Conservation (phyloP, 23 tunicate species). For the Clavelina lepadiformis region DNA sequence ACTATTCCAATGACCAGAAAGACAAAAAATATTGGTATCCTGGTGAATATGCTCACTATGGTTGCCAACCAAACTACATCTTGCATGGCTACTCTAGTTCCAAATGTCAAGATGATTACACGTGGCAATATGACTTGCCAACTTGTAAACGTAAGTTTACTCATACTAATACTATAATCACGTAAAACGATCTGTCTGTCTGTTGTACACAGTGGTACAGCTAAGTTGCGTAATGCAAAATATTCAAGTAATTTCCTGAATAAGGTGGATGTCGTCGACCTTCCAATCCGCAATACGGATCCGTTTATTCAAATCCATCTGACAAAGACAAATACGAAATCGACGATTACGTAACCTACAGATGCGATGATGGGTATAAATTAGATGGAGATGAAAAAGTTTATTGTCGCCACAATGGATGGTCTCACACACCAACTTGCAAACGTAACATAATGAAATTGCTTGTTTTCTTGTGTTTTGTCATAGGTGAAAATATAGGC, state of each 20-base stretch:
- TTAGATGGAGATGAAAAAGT: background rate
- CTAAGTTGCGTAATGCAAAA: too few relatives aligned
- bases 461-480: too few relatives aligned
- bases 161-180: too few relatives aligned
- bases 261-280: slow-evolving; percentile 25
- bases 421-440: slow-evolving; percentile 5
- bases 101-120: too few relatives aligned
- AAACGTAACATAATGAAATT: slow-evolving; percentile 1
- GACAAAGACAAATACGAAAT: background rate
- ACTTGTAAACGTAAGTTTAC: too few relatives aligned
- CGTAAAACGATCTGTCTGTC: too few relatives aligned
- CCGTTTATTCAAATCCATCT: slow-evolving; percentile 5
- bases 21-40: slow-evolving; percentile 12
- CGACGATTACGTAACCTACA: slow-evolving; percentile 9
- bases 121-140: too few relatives aligned
- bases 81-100: too few relatives aligned
- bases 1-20: background rate
- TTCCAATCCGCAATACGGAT: slow-evolving; percentile 7
- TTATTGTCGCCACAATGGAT: slow-evolving; percentile 6
- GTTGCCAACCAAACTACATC: background rate
- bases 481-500: too few relatives aligned
- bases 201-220: too few relatives aligned
- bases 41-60: slow-evolving; percentile 5
- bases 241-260: too few relatives aligned
- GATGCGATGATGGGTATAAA: slow-evolving; percentile 7